phyloP scores from a whole-genome alignment of 2,888 invertebrate species.

The Agapostemon virescens region DNA sequence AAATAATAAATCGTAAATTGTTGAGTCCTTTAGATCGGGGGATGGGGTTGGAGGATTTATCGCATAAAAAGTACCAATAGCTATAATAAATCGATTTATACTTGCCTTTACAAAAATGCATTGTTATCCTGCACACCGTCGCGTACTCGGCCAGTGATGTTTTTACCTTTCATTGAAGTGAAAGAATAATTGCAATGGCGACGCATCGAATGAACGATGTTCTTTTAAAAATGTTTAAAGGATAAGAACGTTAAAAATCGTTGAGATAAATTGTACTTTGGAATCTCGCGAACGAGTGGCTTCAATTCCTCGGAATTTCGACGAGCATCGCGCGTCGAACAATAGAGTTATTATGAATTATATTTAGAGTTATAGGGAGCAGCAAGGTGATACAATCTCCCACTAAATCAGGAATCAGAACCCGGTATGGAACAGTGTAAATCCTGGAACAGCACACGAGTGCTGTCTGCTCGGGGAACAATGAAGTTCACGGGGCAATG shows the following conservation, averaged over 20 bases:
- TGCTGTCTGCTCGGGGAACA: conserved; percentile 23
- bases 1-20: too few relatives aligned
- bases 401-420: conserved; percentile 32
- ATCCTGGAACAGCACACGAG: conserved; percentile 29
- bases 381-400: not conserved
- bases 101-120: too few relatives aligned
- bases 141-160: not conserved
- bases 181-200: not conserved
- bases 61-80: too few relatives aligned
- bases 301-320: not conserved
- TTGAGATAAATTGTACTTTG: not conserved
- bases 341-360: conserved; percentile 1
- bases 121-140: too few relatives aligned
- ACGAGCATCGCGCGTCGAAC: not conserved
- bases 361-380: not conserved
- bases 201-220: not conserved
- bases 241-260: not conserved
- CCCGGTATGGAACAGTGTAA: conserved; percentile 18
- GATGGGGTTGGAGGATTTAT: too few relatives aligned
- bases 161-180: not conserved
- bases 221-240: not conserved
- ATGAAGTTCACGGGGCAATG: conserved; percentile 38
- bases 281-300: not conserved
- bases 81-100: too few relatives aligned
- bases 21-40: too few relatives aligned